Base-by-base conservation (phyloP, 2,888 invertebrate species). In the Drosophila antonietae region DNA sequence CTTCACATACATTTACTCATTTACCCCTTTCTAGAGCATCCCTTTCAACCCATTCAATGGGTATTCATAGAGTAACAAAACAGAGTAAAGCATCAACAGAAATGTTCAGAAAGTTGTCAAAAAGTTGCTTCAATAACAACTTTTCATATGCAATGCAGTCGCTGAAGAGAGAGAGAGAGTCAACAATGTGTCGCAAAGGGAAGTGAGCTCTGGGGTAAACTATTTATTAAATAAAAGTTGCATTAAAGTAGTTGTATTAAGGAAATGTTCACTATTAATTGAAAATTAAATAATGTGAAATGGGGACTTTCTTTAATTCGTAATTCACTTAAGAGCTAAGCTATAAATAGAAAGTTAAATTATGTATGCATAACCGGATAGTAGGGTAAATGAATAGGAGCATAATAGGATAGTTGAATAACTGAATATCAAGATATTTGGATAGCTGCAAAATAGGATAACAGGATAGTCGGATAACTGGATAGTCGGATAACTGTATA, bases 71-170 rank as follows among this genome's bases (percentile, higher is more conserved):
- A 44, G 3, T 2, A 37, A 37, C 37, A 6, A 15, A 14, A 28
- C 4, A 28, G 28, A 28, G 43, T 12, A 18, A 43, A 41, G 10
- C 61, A 71, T 66, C 59, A 68, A 58, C 71, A 44, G 65, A 60
- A 64, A 59, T 61, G 43, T 68, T 52, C 55, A 20, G 12, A 10
- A 20, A 47, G 51, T 52, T 57, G 84, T 78, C 87, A 69, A 73
- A 87, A 83, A 83, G 81, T 87, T 80, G 39, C 15, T 39, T 39
- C 39, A 39, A 15, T 39, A 6, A 39, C 15, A 39, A 39, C 39
- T 39, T 39, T 39, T 39, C 15, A 43, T 43, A 43, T 43, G 43
- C 9, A 43, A 18, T 39, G 39, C 39, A 14, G 14, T 37, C 37
- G 14, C 37, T 14, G 37, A 14, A 37, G 12, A 12, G 28, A 28